Evolutionary conservation across 2,113 vertebrate species (phyloP), one percentile per base, ranked within the genome.

Genomic region (Sylvilagus bachmani): DNA sequence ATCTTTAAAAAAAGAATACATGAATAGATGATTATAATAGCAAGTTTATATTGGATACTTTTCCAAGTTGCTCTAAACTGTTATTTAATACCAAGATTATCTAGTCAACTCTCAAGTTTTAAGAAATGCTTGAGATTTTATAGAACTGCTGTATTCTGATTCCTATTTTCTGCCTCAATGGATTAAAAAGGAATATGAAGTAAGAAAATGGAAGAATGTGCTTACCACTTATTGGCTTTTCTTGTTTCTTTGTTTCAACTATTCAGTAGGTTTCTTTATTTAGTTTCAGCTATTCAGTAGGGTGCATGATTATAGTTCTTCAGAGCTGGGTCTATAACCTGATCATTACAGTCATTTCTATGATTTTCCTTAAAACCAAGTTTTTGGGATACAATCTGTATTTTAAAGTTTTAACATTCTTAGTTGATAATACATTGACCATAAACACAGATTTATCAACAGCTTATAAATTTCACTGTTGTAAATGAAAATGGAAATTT

Each of bases 161-260:
- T 73, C 33, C 49, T 81, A 16, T 36, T 93, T 85, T 97, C n/a
- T 36, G 19, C 31, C 4, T 80, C 24, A 33, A 17, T 86, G 79
- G 33, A 67, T 67, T 93, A 25, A 61, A 93, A 87, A 66, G 49
- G 36, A 90, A 33, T 87, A 64, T 38, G 29, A 90, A 58, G 58
- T 62, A 55, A 88, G 58, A 95, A 89, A 91, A 67, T 78, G 70
- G 55, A 93, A 83, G 70, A 73, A 90, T 86, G 10, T 19, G 12
- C 55, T 55, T 38, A 44, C 44, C 44, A 44, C 44, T 25, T 29
- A 92, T n/a, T 24, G 53, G 25, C n/a, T 95, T 70, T 91, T 82
- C 70, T 86, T 36, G 61, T 82, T 81, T 86, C 33, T 88, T 58
- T 78, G 8, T 75, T 89, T 64, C 21, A 55, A n/a, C 38, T 74